Percentiles rank a stretch among this genome's conserved stretches.
Evolutionary conservation across 2,888 invertebrate species (phyloP).

Genomic region (Loripinus fragilis): DNA sequence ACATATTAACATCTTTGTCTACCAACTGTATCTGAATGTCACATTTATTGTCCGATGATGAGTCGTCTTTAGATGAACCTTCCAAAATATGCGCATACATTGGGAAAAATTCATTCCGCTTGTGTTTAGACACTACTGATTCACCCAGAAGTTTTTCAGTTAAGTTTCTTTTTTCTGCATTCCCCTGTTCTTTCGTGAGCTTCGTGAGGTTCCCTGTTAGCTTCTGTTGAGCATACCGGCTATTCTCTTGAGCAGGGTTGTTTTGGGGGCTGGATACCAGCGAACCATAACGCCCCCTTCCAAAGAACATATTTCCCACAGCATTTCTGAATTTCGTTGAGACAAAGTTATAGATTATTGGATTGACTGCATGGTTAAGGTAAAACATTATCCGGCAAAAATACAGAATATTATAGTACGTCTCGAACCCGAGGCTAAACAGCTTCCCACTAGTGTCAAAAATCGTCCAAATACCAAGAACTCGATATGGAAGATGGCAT

Average conservation of each 20-base stretch:
- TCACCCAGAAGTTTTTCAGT: neutral
- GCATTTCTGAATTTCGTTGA: conserved; percentile 78
- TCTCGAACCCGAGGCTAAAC: conserved; percentile 45
- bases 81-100: conserved; percentile 37
- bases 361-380: conserved; percentile 57
- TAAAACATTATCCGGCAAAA: conserved; percentile 75
- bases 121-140: conserved; percentile 9
- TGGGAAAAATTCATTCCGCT: conserved; percentile 50
- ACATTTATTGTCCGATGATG: neutral
- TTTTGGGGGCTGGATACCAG: neutral
- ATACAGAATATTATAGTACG: conserved; percentile 45
- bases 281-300: conserved; percentile 26
- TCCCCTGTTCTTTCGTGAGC: neutral
- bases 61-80: neutral
- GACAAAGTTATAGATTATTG: conserved; percentile 59
- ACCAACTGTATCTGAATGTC: neutral
- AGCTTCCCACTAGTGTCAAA: conserved; percentile 32
- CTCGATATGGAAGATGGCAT: conserved; percentile 51
- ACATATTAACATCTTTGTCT: conserved; percentile 17
- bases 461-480: conserved; percentile 50
- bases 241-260: neutral
- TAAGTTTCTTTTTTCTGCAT: too few relatives aligned
- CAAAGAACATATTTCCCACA: conserved; percentile 26
- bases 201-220: neutral
- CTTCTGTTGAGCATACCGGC: neutral